Percentiles rank a stretch among this genome's conserved stretches.
These are phyloP conservation scores for Sebastes miniatus DNA, from an alignment of 2,797 vertebrate genomes.

Conservation along the genomic window DNA sequence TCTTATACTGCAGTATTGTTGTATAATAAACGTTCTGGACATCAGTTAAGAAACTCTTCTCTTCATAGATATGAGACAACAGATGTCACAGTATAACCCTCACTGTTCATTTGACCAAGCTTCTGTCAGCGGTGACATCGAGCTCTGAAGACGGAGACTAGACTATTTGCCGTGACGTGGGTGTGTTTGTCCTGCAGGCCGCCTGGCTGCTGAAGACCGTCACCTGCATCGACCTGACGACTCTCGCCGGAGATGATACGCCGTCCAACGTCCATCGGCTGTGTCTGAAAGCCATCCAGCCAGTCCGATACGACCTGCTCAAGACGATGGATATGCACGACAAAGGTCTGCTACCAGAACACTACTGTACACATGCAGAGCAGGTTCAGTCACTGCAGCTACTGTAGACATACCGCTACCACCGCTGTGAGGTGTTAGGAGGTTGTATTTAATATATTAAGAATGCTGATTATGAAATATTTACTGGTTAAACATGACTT, in stretches of 20 bases:
- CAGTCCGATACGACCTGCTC: constrained; percentile 87
- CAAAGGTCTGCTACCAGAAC: constrained; percentile 70
- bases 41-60: not conserved
- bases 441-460: not conserved
- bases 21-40: not conserved
- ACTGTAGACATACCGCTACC: accelerated
- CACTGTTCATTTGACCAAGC: not conserved
- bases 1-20: not conserved
- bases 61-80: not conserved
- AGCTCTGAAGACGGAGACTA: not conserved
- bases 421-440: not conserved
- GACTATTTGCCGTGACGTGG: not conserved
- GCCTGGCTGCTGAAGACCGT: constrained; percentile 94
- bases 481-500: not conserved
- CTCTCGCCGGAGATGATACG: constrained; percentile 92
- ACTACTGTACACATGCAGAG: no score
- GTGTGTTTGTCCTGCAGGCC: constrained; percentile 75
- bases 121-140: not conserved
- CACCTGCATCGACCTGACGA: constrained; percentile 94
- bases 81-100: not conserved
- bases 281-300: constrained; percentile 92
- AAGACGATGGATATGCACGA: constrained; percentile 87
- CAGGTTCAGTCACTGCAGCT: no score
- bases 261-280: constrained; percentile 90
- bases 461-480: not conserved